These are phyloP conservation scores for Myotis vivesi DNA, from an alignment of 2,797 vertebrate species.

Conservation along the genomic window DNA sequence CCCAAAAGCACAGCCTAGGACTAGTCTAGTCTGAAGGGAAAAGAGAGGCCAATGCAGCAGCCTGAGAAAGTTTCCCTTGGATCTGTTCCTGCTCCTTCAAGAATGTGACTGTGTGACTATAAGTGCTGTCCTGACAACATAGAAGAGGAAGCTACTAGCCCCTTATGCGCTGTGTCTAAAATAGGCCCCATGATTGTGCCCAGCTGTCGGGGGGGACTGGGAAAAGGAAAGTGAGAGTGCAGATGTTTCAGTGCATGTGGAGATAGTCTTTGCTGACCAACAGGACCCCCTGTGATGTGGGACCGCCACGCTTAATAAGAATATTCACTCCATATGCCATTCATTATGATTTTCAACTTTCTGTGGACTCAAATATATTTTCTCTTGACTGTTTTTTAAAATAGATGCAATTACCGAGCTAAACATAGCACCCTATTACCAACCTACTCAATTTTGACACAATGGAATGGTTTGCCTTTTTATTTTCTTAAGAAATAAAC, in stretches of 20 bases:
- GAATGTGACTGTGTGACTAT: neutral
- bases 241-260: neutral
- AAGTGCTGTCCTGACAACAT: neutral
- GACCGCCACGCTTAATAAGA: neutral
- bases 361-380: neutral
- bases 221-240: neutral
- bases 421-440: neutral
- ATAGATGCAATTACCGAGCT: neutral
- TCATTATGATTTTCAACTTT: neutral
- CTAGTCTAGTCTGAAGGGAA: neutral
- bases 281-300: too few relatives aligned
- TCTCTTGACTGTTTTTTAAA: neutral
- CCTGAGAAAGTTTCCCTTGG: neutral
- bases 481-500: neutral
- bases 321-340: neutral
- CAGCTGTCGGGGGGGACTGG: neutral
- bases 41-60: fast-evolving
- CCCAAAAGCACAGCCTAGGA: neutral
- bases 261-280: neutral
- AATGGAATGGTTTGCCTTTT: neutral
- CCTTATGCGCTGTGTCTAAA: neutral
- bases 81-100: neutral
- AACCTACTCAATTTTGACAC: neutral
- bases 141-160: neutral
- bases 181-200: neutral